These are phyloP conservation scores for Rhabdomys dilectus DNA, from an alignment of 2,113 vertebrate genomes.

Conservation along the genomic window DNA sequence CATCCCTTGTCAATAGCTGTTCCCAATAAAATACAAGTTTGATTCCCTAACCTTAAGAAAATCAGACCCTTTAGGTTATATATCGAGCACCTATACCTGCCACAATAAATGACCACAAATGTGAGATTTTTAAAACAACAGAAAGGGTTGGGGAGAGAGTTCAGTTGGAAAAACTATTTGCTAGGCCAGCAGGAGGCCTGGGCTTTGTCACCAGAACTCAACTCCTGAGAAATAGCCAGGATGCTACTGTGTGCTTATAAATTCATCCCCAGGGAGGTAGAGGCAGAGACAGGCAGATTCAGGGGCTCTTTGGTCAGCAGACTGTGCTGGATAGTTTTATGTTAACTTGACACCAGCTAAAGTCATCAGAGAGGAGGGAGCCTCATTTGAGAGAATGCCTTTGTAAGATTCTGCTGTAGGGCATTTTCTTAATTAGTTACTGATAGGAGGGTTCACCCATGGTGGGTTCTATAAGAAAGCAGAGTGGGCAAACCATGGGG, in stretches of 20 bases:
- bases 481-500: neutral
- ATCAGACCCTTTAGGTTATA: too few relatives aligned
- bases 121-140: neutral
- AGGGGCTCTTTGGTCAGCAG: neutral
- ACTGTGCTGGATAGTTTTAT: neutral
- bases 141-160: neutral
- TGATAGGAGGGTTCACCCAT: neutral
- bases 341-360: neutral
- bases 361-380: neutral
- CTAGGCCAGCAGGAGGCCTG: neutral
- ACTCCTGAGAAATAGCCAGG: neutral
- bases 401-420: neutral
- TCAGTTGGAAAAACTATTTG: neutral
- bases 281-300: neutral
- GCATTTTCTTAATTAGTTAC: neutral
- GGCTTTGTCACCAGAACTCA: neutral
- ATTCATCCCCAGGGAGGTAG: too few relatives aligned
- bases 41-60: slow-evolving; percentile 9
- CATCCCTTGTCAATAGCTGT: neutral
- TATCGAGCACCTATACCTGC: neutral
- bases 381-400: neutral
- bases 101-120: neutral
- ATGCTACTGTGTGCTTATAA: neutral
- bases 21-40: neutral
- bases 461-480: neutral